A percentile compares a stretch with the other conserved stretches of the same genome.
Evolutionary conservation across 2,888 invertebrate species (phyloP).

Genomic region (Sarcophaga carnaria): DNA sequence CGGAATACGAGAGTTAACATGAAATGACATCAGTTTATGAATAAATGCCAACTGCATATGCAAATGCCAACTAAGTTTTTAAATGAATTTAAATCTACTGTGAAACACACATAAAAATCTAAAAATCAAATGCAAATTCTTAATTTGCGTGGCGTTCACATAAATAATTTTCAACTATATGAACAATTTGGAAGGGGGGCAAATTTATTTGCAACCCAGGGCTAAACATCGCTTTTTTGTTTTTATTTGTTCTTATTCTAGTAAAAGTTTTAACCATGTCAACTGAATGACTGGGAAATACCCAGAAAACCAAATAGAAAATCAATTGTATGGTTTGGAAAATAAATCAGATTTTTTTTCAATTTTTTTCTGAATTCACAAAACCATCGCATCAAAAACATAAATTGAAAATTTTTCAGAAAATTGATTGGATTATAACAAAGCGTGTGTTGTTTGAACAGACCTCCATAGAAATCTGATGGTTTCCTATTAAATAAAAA

Average conservation of each 20-base stretch:
- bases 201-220: too few relatives aligned
- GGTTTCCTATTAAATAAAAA: too few relatives aligned
- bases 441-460: too few relatives aligned
- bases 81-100: too few relatives aligned
- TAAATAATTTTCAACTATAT: neutral
- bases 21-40: neutral
- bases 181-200: too few relatives aligned
- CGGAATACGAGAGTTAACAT: slow-evolving; percentile 25
- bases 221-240: too few relatives aligned
- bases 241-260: too few relatives aligned
- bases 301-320: too few relatives aligned
- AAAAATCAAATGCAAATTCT: neutral
- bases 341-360: too few relatives aligned
- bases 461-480: too few relatives aligned
- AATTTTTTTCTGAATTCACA: too few relatives aligned
- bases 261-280: neutral
- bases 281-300: neutral
- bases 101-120: neutral
- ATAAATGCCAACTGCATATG: neutral
- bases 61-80: neutral
- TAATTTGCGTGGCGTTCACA: slow-evolving; percentile 23
- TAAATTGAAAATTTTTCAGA: neutral
- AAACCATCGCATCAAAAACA: neutral
- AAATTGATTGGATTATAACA: neutral
- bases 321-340: too few relatives aligned